Evolutionary conservation across 2,113 vertebrate species (phyloP).

Genomic region (Urocitellus parryii): DNA sequence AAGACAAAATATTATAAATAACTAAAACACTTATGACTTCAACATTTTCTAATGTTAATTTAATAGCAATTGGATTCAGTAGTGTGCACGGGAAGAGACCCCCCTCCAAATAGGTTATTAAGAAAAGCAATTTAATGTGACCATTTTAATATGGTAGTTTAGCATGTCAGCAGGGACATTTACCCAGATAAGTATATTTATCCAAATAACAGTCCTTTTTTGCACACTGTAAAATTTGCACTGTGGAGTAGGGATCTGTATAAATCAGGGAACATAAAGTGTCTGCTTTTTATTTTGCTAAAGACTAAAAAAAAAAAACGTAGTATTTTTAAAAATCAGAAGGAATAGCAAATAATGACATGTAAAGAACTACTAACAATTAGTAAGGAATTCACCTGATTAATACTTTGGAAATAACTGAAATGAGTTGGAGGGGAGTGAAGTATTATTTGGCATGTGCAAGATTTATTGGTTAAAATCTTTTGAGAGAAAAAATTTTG

Average conservation of each 20-base stretch:
- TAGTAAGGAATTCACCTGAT: slow-evolving; percentile 32
- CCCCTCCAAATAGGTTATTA: neutral
- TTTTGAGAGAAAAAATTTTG: slow-evolving; percentile 57
- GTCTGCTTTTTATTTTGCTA: slow-evolving; percentile 27
- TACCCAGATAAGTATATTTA: slow-evolving; percentile 26
- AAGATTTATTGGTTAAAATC: slow-evolving; percentile 40
- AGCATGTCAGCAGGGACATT: slow-evolving; percentile 44
- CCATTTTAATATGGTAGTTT: neutral
- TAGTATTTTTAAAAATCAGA: slow-evolving; percentile 29
- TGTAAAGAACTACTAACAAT: slow-evolving; percentile 45
- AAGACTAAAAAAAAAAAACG: neutral
- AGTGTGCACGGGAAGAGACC: neutral
- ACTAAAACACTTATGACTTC: slow-evolving; percentile 7
- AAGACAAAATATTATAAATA: slow-evolving; percentile 43
- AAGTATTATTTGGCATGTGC: slow-evolving; percentile 42
- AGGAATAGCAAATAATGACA: slow-evolving; percentile 41
- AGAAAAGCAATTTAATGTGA: slow-evolving; percentile 34
- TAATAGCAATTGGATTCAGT: neutral
- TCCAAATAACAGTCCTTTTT: neutral
- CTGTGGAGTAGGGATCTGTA: neutral
- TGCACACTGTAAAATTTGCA: slow-evolving; percentile 21
- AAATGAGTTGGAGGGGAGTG: neutral
- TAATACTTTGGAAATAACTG: slow-evolving; percentile 45
- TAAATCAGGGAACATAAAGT: neutral
- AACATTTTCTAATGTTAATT: slow-evolving; percentile 63